phyloP scores from a whole-genome alignment of 2,888 invertebrate genomes.

The Macrosiphum euphorbiae region DNA sequence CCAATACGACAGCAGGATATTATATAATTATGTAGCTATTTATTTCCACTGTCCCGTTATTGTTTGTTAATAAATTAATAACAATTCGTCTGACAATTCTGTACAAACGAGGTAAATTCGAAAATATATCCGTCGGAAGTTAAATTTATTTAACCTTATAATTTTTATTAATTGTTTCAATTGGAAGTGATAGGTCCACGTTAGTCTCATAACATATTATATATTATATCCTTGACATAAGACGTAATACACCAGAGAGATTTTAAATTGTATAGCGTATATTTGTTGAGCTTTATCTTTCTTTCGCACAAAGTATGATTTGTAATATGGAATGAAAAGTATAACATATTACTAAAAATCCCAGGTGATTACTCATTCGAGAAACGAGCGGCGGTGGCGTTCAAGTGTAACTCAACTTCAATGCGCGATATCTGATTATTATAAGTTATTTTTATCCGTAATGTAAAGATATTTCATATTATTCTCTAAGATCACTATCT shows the following conservation, averaged over 20 bases:
- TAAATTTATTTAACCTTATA: not conserved
- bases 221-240: not conserved
- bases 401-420: not conserved
- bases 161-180: not conserved
- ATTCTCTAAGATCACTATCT: not conserved
- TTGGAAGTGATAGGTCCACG: not conserved
- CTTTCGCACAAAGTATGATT: constrained; percentile 1
- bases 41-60: not conserved
- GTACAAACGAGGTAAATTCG: not conserved
- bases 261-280: constrained; percentile 1
- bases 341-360: constrained; percentile 18
- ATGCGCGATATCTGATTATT: not conserved
- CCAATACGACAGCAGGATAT: not conserved
- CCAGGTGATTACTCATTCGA: constrained; percentile 34
- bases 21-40: no score
- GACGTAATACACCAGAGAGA: not conserved
- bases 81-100: not conserved
- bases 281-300: constrained; percentile 44
- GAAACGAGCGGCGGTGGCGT: not conserved
- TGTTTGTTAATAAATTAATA: not conserved
- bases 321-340: not conserved
- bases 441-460: not conserved
- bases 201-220: not conserved
- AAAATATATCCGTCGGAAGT: not conserved
- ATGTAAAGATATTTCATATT: not conserved